These are phyloP conservation scores for Drosophila sp. DNA, from an alignment of 1,140 invertebrate species.

Conservation along the genomic window DNA sequence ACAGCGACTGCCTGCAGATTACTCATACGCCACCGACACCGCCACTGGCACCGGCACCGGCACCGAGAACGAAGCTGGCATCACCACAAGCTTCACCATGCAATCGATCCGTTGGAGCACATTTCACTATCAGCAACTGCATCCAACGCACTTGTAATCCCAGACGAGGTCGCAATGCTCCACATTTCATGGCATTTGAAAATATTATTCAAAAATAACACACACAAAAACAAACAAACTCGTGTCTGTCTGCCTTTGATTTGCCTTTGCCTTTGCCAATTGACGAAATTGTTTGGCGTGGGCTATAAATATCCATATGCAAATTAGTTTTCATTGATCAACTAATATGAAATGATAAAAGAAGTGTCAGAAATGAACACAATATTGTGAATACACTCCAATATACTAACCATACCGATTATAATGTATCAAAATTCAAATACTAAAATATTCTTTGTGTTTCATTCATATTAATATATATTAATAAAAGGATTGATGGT, in stretches of 20 bases:
- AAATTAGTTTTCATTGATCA: conserved; percentile 64
- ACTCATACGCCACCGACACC: conserved; percentile 48
- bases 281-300: conserved; percentile 55
- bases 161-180: conserved; percentile 55
- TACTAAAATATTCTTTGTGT: neutral
- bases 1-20: conserved; percentile 34
- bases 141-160: conserved; percentile 50
- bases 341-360: conserved; percentile 23
- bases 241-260: conserved; percentile 46
- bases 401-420: no score
- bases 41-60: neutral
- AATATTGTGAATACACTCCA: neutral
- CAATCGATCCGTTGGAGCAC: conserved; percentile 30
- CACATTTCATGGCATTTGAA: conserved; percentile 44
- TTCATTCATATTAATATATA: no score
- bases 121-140: conserved; percentile 33
- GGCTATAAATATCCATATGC: conserved; percentile 57
- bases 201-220: conserved; percentile 17
- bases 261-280: conserved; percentile 57
- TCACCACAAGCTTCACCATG: conserved; percentile 25
- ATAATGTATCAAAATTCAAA: neutral
- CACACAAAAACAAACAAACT: conserved; percentile 1
- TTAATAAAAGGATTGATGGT: no score
- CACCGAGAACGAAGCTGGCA: neutral
- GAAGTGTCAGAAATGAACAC: neutral